Evolutionary conservation across 2,888 invertebrate genomes (phyloP).

Genomic region (Pandemis heparana): DNA sequence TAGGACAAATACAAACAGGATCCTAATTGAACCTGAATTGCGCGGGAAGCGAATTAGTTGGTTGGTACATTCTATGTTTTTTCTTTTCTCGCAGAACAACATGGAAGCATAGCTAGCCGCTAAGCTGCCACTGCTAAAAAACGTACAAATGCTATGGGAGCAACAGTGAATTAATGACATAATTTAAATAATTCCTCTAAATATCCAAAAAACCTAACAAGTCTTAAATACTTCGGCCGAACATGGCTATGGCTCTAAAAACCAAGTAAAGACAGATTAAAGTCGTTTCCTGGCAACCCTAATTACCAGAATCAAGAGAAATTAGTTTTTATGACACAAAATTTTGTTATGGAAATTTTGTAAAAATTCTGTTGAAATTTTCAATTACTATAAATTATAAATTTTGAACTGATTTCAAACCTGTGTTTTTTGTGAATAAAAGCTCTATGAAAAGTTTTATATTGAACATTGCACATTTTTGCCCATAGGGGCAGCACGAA

Average conservation of each 20-base stretch:
- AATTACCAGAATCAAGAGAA: background rate
- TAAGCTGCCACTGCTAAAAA: no score
- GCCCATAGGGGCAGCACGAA: constrained; percentile 71
- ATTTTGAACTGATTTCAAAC: background rate
- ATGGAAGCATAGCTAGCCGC: no score
- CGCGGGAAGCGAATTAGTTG: no score
- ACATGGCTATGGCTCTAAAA: background rate
- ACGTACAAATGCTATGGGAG: no score
- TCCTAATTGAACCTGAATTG: no score
- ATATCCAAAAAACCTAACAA: no score
- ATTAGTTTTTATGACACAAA: background rate
- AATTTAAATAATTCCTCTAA: no score
- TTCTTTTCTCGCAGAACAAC: no score
- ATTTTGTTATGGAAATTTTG: background rate
- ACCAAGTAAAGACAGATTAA: background rate
- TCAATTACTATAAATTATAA: background rate
- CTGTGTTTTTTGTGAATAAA: background rate
- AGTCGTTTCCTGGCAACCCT: background rate
- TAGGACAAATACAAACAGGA: no score
- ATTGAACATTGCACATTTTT: constrained; percentile 59
- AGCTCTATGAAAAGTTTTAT: constrained; percentile 3
- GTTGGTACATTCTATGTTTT: no score
- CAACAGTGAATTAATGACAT: no score
- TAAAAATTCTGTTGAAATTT: background rate
- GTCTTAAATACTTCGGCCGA: background rate